These are phyloP conservation scores for Etheostoma perlongum DNA, from an alignment of 2,797 vertebrate genomes.

Conservation along the genomic window DNA sequence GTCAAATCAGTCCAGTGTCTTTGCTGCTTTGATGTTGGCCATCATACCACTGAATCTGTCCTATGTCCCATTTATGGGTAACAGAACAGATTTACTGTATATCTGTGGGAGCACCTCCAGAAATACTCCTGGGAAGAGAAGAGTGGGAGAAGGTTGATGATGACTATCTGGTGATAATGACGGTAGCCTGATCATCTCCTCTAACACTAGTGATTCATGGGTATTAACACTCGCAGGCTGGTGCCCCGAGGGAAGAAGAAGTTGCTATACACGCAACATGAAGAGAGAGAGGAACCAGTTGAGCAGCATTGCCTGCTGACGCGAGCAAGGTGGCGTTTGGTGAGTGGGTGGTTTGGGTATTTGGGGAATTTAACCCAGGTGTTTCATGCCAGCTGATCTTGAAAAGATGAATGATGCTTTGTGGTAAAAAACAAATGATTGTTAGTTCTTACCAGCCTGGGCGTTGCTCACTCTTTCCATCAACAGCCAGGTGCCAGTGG, in stretches of 20 bases:
- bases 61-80: constrained; percentile 2
- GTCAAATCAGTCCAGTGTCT: not conserved
- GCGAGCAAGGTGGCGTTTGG: not conserved
- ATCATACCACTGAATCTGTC: not conserved
- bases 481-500: not conserved
- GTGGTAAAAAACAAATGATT: not conserved
- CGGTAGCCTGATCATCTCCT: constrained; percentile 4
- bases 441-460: not conserved
- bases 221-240: constrained; percentile 44
- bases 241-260: constrained; percentile 35
- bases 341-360: constrained; percentile 20
- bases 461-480: not conserved
- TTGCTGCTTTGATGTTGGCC: not conserved
- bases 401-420: not conserved
- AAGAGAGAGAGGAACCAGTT: constrained; percentile 55
- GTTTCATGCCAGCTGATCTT: constrained; percentile 33
- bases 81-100: constrained; percentile 7
- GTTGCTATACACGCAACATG: constrained; percentile 17
- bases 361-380: constrained; percentile 32
- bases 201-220: constrained; percentile 58
- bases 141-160: not conserved
- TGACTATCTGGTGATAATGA: not conserved
- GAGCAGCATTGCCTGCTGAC: constrained; percentile 20
- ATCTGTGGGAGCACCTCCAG: not conserved
- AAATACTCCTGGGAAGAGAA: constrained; percentile 8